Evolutionary conservation across 1,140 invertebrate species (phyloP).

Genomic region (Cryptotermes secundus): DNA sequence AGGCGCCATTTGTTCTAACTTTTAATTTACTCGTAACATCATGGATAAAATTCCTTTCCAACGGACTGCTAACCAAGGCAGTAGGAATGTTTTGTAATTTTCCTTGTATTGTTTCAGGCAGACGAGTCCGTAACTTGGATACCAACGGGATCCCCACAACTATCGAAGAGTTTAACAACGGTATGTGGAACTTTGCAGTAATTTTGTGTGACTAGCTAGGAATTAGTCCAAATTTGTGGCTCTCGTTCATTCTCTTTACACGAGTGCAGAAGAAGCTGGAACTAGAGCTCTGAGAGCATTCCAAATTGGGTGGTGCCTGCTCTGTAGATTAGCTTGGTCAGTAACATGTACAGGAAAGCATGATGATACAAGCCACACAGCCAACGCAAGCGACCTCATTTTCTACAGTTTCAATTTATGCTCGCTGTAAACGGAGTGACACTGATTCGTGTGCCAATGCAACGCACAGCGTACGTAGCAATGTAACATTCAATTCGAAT

Average conservation of each 20-base stretch:
- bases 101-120: constrained; percentile 29
- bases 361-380: background rate
- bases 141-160: constrained; percentile 33
- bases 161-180: constrained; percentile 36
- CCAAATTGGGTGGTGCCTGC: background rate
- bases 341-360: background rate
- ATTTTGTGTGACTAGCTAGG: background rate
- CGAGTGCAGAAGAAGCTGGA: background rate
- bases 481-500: too few relatives aligned
- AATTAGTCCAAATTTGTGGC: background rate
- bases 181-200: constrained; percentile 10
- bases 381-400: background rate
- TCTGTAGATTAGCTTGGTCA: background rate
- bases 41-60: too few relatives aligned
- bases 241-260: background rate
- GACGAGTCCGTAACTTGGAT: constrained; percentile 33
- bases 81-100: too few relatives aligned
- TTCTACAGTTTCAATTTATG: too few relatives aligned
- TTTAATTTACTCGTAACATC: too few relatives aligned
- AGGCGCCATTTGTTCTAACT: too few relatives aligned
- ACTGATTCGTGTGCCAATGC: too few relatives aligned
- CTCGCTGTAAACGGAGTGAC: too few relatives aligned
- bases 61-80: too few relatives aligned
- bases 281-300: background rate
- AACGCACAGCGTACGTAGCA: too few relatives aligned